Evolutionary conservation across 1,140 invertebrate genomes (phyloP).

Genomic region (Araneus ventricosus): DNA sequence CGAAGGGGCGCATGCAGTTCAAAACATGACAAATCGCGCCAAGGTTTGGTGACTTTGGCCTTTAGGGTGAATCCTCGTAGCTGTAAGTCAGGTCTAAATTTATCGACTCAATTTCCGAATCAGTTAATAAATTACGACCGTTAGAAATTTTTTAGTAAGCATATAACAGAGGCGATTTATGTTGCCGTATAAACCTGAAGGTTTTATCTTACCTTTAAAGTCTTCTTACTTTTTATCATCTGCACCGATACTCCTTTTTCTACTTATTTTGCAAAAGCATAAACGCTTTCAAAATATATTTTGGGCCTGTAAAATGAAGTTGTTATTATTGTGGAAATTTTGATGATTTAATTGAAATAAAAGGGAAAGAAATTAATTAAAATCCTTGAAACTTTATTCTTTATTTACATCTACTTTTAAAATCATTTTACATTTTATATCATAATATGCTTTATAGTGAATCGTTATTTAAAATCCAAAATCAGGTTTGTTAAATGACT

Average conservation of each 20-base stretch:
- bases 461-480: too few species aligned
- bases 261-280: neutral
- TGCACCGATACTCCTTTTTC: neutral
- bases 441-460: too few species aligned
- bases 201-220: neutral
- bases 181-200: neutral
- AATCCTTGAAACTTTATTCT: too few species aligned
- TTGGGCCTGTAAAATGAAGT: neutral
- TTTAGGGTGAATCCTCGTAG: neutral
- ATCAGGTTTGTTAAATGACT: too few species aligned
- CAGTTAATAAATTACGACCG: slow-evolving; percentile 48
- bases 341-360: too few species aligned
- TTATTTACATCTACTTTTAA: too few species aligned
- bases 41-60: slow-evolving; percentile 25
- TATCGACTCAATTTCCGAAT: slow-evolving; percentile 55
- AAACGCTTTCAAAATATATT: neutral
- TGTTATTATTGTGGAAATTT: neutral
- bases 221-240: neutral
- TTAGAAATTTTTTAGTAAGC: slow-evolving; percentile 9
- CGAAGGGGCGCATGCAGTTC: neutral
- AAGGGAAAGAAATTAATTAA: too few species aligned
- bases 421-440: too few species aligned
- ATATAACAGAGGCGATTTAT: slow-evolving; percentile 15
- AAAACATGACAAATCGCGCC: slow-evolving; percentile 24
- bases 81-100: neutral